Conservation (phyloP, 1,140 invertebrate genomes). For the Drosophila asahinai region DNA sequence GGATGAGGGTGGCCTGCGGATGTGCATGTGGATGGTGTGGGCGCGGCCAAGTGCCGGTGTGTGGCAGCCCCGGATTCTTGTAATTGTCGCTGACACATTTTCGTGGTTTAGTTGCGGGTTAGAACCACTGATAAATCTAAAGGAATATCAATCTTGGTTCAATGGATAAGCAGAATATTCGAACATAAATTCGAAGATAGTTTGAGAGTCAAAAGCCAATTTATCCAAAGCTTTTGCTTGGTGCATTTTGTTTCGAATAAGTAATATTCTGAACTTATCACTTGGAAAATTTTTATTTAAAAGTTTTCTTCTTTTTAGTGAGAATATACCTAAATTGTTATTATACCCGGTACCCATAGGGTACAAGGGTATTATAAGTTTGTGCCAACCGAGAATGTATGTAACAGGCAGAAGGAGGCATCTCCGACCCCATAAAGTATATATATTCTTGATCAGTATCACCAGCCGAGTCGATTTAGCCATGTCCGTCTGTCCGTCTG, state of each 20-base stretch:
- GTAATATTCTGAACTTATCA: not conserved
- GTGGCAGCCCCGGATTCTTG: slow-evolving; percentile 46
- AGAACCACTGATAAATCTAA: slow-evolving; percentile 18
- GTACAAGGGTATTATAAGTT: no score
- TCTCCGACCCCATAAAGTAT: no score
- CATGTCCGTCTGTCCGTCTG: no score
- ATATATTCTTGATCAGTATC: no score
- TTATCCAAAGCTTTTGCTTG: no score
- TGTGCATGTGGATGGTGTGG: slow-evolving; percentile 9
- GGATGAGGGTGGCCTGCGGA: slow-evolving; percentile 20
- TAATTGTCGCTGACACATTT: slow-evolving; percentile 70
- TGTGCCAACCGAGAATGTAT: no score
- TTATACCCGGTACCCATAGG: no score
- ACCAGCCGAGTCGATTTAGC: no score
- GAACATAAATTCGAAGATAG: not conserved
- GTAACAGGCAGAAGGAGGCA: no score
- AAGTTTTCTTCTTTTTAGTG: no score
- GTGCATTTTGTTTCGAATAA: not conserved
- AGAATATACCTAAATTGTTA: no score
- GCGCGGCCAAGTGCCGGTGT: slow-evolving; percentile 20
- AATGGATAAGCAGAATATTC: not conserved
- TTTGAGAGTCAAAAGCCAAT: not conserved
- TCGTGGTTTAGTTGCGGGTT: slow-evolving; percentile 27
- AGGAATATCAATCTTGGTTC: slow-evolving; percentile 12
- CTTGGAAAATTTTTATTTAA: no score